phyloP scores from a whole-genome alignment of 2,888 invertebrate genomes.

The Drosophila nr. perissopoda region DNA sequence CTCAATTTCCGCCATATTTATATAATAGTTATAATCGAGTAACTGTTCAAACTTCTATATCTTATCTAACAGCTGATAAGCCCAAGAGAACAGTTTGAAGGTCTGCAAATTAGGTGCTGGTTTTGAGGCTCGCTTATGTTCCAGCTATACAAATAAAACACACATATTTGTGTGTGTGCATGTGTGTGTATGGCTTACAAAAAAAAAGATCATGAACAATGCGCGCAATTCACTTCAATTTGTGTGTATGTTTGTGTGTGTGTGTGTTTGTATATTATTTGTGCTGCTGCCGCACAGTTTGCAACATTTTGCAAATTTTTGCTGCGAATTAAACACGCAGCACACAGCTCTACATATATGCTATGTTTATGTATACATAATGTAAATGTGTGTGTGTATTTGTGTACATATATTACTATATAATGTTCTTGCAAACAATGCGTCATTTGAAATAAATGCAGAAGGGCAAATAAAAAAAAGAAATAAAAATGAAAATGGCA shows the following conservation, averaged over 20 bases:
- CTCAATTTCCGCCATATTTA: constrained; percentile 35
- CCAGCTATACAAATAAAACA: constrained; percentile 36
- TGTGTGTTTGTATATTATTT: constrained; percentile 24
- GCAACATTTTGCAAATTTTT: constrained; percentile 66
- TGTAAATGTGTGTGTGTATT: neutral
- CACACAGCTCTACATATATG: constrained; percentile 17
- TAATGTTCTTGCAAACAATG: constrained; percentile 60
- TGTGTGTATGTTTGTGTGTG: constrained; percentile 18
- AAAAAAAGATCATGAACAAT: constrained; percentile 57
- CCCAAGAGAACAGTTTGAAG: constrained; percentile 13
- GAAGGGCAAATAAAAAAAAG: constrained; percentile 35
- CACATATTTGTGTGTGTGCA: constrained; percentile 20
- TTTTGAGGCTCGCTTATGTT: constrained; percentile 30
- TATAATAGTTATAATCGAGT: constrained; percentile 1
- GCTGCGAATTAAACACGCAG: constrained; percentile 75
- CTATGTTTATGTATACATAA: neutral
- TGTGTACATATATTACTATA: constrained; percentile 3
- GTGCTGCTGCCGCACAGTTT: constrained; percentile 51
- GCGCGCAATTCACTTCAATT: constrained; percentile 74
- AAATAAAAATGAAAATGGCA: constrained; percentile 39
- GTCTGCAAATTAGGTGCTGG: constrained; percentile 27
- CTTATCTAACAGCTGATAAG: constrained; percentile 48
- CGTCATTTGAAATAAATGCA: constrained; percentile 73
- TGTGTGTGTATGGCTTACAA: constrained; percentile 44
- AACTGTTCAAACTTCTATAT: constrained; percentile 39